Evolutionary conservation across 2,113 vertebrate genomes (phyloP).

Genomic region (Herpetotheres cachinnans): DNA sequence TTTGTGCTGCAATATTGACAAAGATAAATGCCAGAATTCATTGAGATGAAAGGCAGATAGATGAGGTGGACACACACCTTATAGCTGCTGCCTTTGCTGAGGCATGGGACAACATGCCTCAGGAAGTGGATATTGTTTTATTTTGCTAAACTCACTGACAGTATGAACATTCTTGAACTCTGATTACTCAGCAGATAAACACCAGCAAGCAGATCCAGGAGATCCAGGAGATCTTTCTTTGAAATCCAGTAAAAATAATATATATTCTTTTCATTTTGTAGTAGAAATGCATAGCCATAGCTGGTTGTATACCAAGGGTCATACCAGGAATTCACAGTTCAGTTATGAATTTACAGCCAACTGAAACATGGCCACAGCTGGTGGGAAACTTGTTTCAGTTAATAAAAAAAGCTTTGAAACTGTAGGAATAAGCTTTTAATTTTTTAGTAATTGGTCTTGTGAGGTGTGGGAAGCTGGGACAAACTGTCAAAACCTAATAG

Average conservation of each 20-base stretch:
- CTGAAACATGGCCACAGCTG: neutral
- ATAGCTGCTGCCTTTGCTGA: neutral
- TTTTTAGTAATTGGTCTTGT: neutral
- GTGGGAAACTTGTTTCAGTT: neutral
- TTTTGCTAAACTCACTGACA: neutral
- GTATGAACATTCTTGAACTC: neutral
- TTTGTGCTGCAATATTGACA: neutral
- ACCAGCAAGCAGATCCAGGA: neutral
- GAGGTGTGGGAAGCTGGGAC: neutral
- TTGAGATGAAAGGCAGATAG: neutral
- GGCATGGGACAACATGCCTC: neutral
- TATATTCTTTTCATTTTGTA: neutral
- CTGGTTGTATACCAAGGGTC: accelerated
- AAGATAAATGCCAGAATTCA: neutral
- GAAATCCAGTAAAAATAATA: neutral
- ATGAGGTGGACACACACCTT: neutral
- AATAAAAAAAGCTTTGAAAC: neutral
- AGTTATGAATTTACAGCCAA: neutral
- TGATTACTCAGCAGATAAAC: neutral
- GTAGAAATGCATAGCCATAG: neutral
- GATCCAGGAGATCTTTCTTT: neutral
- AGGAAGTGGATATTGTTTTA: neutral
- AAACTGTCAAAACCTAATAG: neutral
- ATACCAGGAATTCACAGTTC: neutral
- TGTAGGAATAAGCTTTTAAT: neutral